A percentile compares a stretch with the other conserved stretches of the same genome.
Conservation (phyloP, 2,797 vertebrate genomes). For the Lindbergichthys nudifrons region DNA sequence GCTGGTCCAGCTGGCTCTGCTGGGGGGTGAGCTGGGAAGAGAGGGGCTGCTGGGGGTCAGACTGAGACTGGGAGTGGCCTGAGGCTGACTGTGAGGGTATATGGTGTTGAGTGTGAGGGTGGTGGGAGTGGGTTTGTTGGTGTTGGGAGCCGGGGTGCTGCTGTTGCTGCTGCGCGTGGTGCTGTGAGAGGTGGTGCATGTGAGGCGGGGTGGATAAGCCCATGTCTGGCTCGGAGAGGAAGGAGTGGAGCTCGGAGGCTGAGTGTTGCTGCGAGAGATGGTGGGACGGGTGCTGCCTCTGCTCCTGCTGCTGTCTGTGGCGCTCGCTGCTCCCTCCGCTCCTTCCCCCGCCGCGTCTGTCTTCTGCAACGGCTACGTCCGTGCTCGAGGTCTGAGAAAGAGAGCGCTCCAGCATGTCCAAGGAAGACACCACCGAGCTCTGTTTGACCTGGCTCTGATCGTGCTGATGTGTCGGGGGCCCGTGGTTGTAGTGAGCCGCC, state of each 20-base stretch:
- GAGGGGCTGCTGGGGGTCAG: slow-evolving; percentile 79
- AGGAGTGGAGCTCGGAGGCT: slow-evolving; percentile 84
- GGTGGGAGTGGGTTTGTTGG: slow-evolving; percentile 80
- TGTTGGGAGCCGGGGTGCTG: slow-evolving; percentile 79
- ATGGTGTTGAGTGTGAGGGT: slow-evolving; percentile 80
- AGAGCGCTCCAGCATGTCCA: slow-evolving; percentile 88
- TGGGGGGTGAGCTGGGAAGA: slow-evolving; percentile 83
- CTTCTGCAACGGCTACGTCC: slow-evolving; percentile 79
- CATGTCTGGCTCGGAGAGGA: slow-evolving; percentile 85
- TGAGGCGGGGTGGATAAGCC: slow-evolving; percentile 80
- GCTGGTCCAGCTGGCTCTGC: slow-evolving; percentile 84
- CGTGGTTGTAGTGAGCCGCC: slow-evolving; percentile 85
- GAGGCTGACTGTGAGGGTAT: slow-evolving; percentile 76
- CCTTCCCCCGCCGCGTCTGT: slow-evolving; percentile 74
- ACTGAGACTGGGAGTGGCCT: slow-evolving; percentile 76
- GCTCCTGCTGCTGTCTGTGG: slow-evolving; percentile 77
- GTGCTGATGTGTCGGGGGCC: slow-evolving; percentile 78
- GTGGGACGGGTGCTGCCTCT: slow-evolving; percentile 79
- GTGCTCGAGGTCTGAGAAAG: slow-evolving; percentile 83
- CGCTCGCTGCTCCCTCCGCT: slow-evolving; percentile 74
- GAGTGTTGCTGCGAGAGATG: slow-evolving; percentile 82
- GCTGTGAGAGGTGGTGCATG: slow-evolving; percentile 85
- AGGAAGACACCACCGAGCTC: slow-evolving; percentile 83
- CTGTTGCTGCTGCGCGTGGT: slow-evolving; percentile 79
- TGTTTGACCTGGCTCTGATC: slow-evolving; percentile 85